Evolutionary conservation across 1,140 invertebrate species (phyloP).

Genomic region (Andricus grossulariae): DNA sequence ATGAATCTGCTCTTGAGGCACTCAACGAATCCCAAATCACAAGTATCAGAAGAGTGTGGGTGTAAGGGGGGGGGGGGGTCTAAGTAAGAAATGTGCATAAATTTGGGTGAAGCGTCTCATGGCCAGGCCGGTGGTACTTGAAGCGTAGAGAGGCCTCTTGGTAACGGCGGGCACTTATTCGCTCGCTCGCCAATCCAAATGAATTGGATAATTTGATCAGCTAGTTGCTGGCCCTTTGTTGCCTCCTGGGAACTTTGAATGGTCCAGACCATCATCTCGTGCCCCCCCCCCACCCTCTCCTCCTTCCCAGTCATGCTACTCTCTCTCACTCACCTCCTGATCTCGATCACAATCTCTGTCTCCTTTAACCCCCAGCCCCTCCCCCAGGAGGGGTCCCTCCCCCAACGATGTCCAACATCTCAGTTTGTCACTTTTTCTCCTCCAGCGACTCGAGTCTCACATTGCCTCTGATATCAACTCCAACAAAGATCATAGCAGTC

Average conservation of each 20-base stretch:
- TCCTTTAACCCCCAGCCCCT: slow-evolving; percentile 32
- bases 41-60: slow-evolving; percentile 31
- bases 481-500: slow-evolving; percentile 47
- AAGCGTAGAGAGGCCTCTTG: slow-evolving; percentile 43
- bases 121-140: slow-evolving; percentile 57
- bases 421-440: slow-evolving; percentile 53
- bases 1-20: too few relatives aligned
- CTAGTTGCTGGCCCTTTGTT: slow-evolving; percentile 76
- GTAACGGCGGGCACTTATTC: slow-evolving; percentile 63
- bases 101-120: slow-evolving; percentile 63
- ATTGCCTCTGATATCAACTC: slow-evolving; percentile 50
- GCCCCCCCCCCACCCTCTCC: slow-evolving; percentile 30
- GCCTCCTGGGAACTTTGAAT: slow-evolving; percentile 76
- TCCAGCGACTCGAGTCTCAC: slow-evolving; percentile 48
- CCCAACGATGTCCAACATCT: slow-evolving; percentile 35
- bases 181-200: slow-evolving; percentile 74
- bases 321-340: slow-evolving; percentile 30
- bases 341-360: slow-evolving; percentile 23
- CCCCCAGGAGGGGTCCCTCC: slow-evolving; percentile 33
- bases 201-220: slow-evolving; percentile 77
- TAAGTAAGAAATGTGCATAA: slow-evolving; percentile 61
- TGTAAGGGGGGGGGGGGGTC: slow-evolving; percentile 15
- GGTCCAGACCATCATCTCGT: slow-evolving; percentile 65
- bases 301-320: too few relatives aligned
- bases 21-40: slow-evolving; percentile 35